phyloP scores from a whole-genome alignment of 1,140 invertebrate species.

The Lasaia peninsularis region DNA sequence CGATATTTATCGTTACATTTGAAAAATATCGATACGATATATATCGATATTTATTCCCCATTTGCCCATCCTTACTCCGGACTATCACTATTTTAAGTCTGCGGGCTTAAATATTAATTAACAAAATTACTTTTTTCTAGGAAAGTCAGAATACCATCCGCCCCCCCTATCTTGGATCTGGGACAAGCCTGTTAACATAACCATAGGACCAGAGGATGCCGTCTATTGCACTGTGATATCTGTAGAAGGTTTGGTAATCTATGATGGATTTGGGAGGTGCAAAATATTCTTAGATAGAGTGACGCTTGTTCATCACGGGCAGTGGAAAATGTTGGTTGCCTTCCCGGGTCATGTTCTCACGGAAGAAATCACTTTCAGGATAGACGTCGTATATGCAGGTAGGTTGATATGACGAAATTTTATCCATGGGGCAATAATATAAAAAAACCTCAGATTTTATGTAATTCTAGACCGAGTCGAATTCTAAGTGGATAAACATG shows the following conservation, averaged over 20 bases:
- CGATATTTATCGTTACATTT: too few relatives aligned
- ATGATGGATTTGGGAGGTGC: slow-evolving; percentile 54
- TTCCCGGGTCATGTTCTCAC: slow-evolving; percentile 39
- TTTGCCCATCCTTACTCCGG: too few relatives aligned
- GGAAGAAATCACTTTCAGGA: slow-evolving; percentile 33
- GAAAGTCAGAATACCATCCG: background rate
- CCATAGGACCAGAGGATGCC: slow-evolving; percentile 44
- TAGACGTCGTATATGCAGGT: slow-evolving; percentile 31
- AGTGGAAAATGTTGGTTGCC: slow-evolving; percentile 42
- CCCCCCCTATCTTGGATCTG: slow-evolving; percentile 25
- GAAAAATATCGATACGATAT: too few relatives aligned
- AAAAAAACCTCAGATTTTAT: too few relatives aligned
- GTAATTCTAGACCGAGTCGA: too few relatives aligned
- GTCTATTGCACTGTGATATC: slow-evolving; percentile 46
- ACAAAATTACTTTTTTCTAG: background rate
- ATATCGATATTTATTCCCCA: too few relatives aligned
- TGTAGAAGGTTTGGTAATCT: slow-evolving; percentile 29
- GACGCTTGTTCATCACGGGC: slow-evolving; percentile 32
- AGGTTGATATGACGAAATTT: background rate
- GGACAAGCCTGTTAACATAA: slow-evolving; percentile 28
- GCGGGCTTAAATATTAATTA: background rate
- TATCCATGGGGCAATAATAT: too few relatives aligned
- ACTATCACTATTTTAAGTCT: too few relatives aligned
- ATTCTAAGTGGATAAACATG: too few relatives aligned
- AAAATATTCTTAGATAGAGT: slow-evolving; percentile 36